Base-by-base conservation (phyloP, 2,888 invertebrate genomes). In the Eristalis tenax region DNA sequence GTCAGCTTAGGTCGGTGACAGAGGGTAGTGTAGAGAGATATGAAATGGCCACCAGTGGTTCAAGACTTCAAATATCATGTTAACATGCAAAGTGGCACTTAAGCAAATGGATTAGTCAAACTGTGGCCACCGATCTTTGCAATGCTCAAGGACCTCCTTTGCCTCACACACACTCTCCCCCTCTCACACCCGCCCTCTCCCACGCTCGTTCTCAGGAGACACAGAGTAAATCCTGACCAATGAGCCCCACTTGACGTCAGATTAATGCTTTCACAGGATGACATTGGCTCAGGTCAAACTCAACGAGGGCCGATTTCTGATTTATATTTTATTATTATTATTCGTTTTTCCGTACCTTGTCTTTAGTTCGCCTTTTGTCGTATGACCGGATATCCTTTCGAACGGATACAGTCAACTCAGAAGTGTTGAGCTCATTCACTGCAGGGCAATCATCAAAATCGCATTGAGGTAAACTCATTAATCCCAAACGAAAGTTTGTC, bases 31-130 rank as follows among this genome's bases (percentile, higher is more conserved):
- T n/a, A n/a, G 32, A 32, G 32, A 32, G 32, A 32, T 32, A 32
- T 32, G 32, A 32, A 32, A 32, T 32, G 32, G 32, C 57, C 38
- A 40, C 40, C 26, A 59, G 40, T 28, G 22, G 63, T 23, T 65
- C 56, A 40, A 28, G 50, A 23, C 40, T n/a, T 57, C 18, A 83
- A 84, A 89, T 83, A 75, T 63, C 82, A 74, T 80, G 84, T 70
- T 82, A 82, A 84, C 88, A 89, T 88, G 88, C 88, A 84, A 89
- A 84, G 71, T 50, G 70, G 79, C 73, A 88, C 84, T 89, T 85
- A 84, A 82, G 78, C 82, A 79, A 89, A 89, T 88, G 76, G 82
- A 86, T 86, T 86, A 56, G 74, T 73, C 64, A 43, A 78, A 68
- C 57, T 43, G 70, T 35, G 74, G 23, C 18, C 68, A 43, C 32